These are phyloP conservation scores for Phylloscopus trochiloides DNA, from an alignment of 2,113 vertebrate genomes.

Conservation along the genomic window DNA sequence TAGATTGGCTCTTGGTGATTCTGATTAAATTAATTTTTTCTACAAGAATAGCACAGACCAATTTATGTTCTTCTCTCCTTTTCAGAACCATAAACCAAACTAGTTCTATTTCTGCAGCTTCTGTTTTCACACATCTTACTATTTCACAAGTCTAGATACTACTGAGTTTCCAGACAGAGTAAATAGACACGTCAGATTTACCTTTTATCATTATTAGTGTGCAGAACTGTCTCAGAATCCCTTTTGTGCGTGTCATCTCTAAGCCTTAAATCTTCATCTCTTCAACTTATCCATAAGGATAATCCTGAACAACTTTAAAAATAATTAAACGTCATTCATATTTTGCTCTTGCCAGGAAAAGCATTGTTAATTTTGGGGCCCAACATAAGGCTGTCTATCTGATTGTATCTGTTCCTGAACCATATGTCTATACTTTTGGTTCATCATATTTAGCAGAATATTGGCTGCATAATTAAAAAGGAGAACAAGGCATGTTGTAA, in stretches of 20 bases:
- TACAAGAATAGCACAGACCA: neutral
- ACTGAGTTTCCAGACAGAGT: neutral
- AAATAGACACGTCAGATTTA: neutral
- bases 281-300: neutral
- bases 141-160: neutral
- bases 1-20: neutral
- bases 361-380: neutral
- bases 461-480: neutral
- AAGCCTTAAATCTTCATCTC: neutral
- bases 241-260: neutral
- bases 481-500: neutral
- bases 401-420: neutral
- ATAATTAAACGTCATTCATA: neutral
- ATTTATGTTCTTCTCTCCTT: neutral
- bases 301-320: neutral
- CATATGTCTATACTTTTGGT: fast-evolving
- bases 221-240: neutral
- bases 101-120: neutral
- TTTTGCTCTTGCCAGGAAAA: neutral
- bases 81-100: neutral
- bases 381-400: neutral
- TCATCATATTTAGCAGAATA: neutral
- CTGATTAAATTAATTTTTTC: neutral
- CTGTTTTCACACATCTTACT: neutral
- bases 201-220: neutral